Base-by-base conservation (phyloP, 2,797 vertebrate species). In the Takifugu ocellatus region DNA sequence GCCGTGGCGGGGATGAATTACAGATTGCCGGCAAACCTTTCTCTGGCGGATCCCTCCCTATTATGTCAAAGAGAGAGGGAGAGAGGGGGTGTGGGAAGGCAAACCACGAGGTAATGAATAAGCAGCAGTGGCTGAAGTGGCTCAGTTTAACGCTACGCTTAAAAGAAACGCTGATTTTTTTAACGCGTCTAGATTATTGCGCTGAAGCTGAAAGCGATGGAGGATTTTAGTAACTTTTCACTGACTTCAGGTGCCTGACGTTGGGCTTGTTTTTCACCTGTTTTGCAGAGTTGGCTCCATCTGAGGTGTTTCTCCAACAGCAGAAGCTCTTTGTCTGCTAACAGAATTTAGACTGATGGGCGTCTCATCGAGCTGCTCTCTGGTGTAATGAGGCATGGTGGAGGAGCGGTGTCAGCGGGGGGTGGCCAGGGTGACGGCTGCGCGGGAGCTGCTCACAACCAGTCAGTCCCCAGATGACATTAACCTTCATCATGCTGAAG, bases 1-100 rank as follows among this genome's bases (percentile, higher is more conserved):
- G 91, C 83, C 91, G 81, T 92, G 82, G 85, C 83, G 77, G 63
- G 89, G 88, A 90, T 92, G 91, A 90, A 91, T 93, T 92, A 92
- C 91, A 91, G 83, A 90, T 86, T 65, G 75, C 77, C 81, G 69
- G 84, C 79, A 84, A 78, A 84, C 86, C 86, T 86, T 88, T 84
- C 87, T 78, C 65, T 71, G 81, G 69, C 84, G 62, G 83, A 90
- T 89, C 89, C 74, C 72, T 86, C 84, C 88, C 81, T 81, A 85
- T 92, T 90, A 91, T 92, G 90, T 92, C 92, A 92, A 84, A 81
- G 78, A 75, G 74, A 70, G 0, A 36, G 43, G 54, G 33, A 68
- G 67, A 21, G 75, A 8, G 60, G 75, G 61, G 70, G 61, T 64
- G 21, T 24, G 10, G 5, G 72, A 72, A 64, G 73, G 58, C 14